phyloP scores from a whole-genome alignment of 2,888 invertebrate species.

The Oligia fasciuncula region DNA sequence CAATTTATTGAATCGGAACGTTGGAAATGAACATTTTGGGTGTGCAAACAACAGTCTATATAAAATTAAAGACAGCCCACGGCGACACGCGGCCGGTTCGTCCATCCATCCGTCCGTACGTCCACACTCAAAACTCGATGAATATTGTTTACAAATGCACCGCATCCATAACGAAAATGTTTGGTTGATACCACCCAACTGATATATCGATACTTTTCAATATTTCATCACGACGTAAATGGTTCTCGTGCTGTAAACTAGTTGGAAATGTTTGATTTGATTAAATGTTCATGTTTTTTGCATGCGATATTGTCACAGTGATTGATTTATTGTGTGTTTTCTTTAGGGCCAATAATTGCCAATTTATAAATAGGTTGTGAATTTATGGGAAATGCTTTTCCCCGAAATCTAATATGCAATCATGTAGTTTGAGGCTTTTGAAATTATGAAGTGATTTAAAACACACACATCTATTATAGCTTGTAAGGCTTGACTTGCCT shows the following conservation, averaged over 20 bases:
- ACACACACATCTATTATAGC: neutral
- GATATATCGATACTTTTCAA: slow-evolving; percentile 69
- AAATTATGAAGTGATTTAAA: neutral
- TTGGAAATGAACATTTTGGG: slow-evolving; percentile 72
- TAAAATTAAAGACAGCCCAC: slow-evolving; percentile 82
- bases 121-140: slow-evolving; percentile 69
- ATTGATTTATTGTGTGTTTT: slow-evolving; percentile 27
- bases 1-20: slow-evolving; percentile 70
- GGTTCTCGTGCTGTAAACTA: slow-evolving; percentile 50
- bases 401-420: neutral
- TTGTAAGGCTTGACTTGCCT: neutral
- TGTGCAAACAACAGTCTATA: slow-evolving; percentile 77
- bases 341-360: neutral
- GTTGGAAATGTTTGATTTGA: slow-evolving; percentile 55
- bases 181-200: slow-evolving; percentile 76
- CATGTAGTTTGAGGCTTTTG: neutral
- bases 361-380: neutral
- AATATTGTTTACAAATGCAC: slow-evolving; percentile 84
- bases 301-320: slow-evolving; percentile 30
- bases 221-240: slow-evolving; percentile 62
- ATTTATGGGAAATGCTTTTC: neutral
- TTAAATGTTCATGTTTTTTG: slow-evolving; percentile 51
- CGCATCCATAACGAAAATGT: slow-evolving; percentile 80
- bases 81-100: slow-evolving; percentile 66
- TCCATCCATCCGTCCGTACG: slow-evolving; percentile 65